phyloP scores from a whole-genome alignment of 2,888 invertebrate genomes.

The Leucoptera coffeella region DNA sequence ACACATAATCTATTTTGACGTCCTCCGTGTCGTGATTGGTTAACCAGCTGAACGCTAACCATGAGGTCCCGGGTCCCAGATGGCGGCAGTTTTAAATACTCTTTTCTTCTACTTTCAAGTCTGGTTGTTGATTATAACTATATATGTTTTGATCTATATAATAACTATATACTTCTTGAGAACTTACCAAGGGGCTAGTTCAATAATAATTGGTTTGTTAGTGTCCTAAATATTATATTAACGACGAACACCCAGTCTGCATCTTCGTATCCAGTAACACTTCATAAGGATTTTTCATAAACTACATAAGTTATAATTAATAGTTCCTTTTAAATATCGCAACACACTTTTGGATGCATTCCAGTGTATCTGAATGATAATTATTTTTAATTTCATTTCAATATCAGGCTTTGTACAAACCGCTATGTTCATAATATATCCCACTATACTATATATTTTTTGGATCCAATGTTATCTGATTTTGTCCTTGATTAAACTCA shows the following conservation, averaged over 20 bases:
- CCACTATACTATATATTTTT: slow-evolving; percentile 3
- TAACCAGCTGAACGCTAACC: too few relatives aligned
- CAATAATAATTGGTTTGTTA: too few relatives aligned
- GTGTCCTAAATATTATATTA: too few relatives aligned
- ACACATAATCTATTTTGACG: slow-evolving; percentile 5
- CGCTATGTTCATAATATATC: slow-evolving; percentile 5
- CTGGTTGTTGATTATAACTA: slow-evolving; percentile 5
- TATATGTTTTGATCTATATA: neutral
- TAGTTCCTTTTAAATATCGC: slow-evolving; percentile 5
- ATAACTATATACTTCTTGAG: too few relatives aligned
- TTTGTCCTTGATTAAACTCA: neutral
- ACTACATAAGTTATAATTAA: slow-evolving; percentile 3
- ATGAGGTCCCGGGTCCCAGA: too few relatives aligned
- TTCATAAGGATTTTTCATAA: neutral
- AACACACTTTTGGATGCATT: slow-evolving; percentile 5
- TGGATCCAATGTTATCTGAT: slow-evolving; percentile 1
- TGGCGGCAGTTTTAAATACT: too few relatives aligned
- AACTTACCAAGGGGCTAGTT: too few relatives aligned
- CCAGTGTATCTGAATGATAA: slow-evolving; percentile 4
- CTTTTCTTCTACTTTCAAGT: too few relatives aligned
- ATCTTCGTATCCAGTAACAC: slow-evolving; percentile 3
- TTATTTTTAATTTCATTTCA: slow-evolving; percentile 6
- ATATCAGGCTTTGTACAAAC: slow-evolving; percentile 6
- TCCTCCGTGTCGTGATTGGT: too few relatives aligned
- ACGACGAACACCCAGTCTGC: slow-evolving; percentile 7